These are phyloP conservation scores for human DNA, from an alignment of 2,113 vertebrate genomes.

Conservation along the genomic window GRCh38 chr15:22916501-22917000, in stretches of 20 bases:
- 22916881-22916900: slow-evolving; percentile 91
- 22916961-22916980: slow-evolving; percentile 90
- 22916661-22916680: slow-evolving; percentile 84
- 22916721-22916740: slow-evolving; percentile 68
- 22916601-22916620: slow-evolving; percentile 96
- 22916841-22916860: slow-evolving; percentile 46
- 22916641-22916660: slow-evolving; percentile 80
- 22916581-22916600: slow-evolving; percentile 96
- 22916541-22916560: slow-evolving; percentile 94
- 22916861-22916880: slow-evolving; percentile 85
- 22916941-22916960: slow-evolving; percentile 90
- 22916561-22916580: slow-evolving; percentile 94
- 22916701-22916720: slow-evolving; percentile 75
- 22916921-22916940: slow-evolving; percentile 91
- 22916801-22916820: slow-evolving; percentile 47
- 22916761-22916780: neutral
- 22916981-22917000: slow-evolving; percentile 89
- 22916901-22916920: slow-evolving; percentile 89
- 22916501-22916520: slow-evolving; percentile 96
- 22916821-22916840: slow-evolving; percentile 71
- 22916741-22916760: neutral
- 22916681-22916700: slow-evolving; percentile 80
- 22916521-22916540: slow-evolving; percentile 96
- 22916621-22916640: slow-evolving; percentile 92
- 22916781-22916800: neutral